Base-by-base conservation (phyloP, 1,140 invertebrate genomes). In the Drosophila mayri region DNA sequence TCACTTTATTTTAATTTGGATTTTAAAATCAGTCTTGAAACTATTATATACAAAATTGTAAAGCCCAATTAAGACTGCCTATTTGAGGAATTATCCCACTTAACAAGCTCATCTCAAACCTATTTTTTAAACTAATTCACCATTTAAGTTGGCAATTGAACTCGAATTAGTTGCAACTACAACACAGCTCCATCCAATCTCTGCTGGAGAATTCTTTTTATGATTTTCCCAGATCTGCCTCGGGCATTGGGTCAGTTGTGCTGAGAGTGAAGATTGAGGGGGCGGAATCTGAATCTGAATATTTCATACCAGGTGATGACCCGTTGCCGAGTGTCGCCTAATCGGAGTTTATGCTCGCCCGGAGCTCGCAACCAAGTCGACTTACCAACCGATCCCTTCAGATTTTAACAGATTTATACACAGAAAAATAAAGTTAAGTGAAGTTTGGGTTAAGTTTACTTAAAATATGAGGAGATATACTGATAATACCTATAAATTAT, bases 321-420 rank as follows among this genome's bases (percentile, higher is more conserved):
- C 73, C 50, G 61, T 61, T 54, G 70, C 66, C 73, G 70, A 71
- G 71, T 88, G 77, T 85, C 78, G 71, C 78, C 83, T 92, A 92
- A 92, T 92, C 91, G 91, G 81, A 92, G 84, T 91, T 92, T 92
- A 92, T 92, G 85, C 79, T 67, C 79, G 87, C 87, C 90, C 75
- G 71, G 70, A 61, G 87, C 79, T 65, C 61, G 46, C 46, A 76
- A 68, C 66, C 80, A 73, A 79, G 83, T 86, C 82, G 76, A 65
- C 77, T 86, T 79, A 79, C 55, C 67, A 43, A 20, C 32, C 60
- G 49, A 22, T 40, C 37, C 22, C 28, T 20, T 32, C 41, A 43
- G 40, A 62, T 63, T 37, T 37, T 44, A 16, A 18, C 41, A 28
- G 43, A 25, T 58, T 38, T 54, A 22, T 54, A n/a, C 50, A 54